A percentile compares a stretch with the other conserved stretches of the same genome.
Conservation (phyloP, 2,113 vertebrate species). For the Hystrix cristata region DNA sequence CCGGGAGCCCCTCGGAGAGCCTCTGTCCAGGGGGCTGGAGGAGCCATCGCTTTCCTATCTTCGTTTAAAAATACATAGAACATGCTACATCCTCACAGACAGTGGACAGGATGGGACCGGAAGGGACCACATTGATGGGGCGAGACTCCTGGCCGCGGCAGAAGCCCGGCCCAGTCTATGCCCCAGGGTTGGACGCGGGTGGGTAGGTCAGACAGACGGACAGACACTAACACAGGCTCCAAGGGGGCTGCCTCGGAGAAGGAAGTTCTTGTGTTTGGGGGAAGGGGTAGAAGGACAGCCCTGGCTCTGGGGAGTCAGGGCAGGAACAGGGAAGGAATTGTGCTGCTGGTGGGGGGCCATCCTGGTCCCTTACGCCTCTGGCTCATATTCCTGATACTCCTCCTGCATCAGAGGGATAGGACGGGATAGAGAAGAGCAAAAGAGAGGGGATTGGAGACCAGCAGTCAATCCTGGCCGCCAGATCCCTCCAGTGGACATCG, state of each 20-base stretch:
- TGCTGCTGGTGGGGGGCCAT: constrained; percentile 96
- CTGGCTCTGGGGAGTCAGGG: constrained; percentile 73
- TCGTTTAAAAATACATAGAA: constrained; percentile 84
- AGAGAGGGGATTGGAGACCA: constrained; percentile 47
- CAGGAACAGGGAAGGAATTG: constrained; percentile 88
- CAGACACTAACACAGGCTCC: constrained; percentile 87
- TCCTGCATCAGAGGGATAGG: constrained; percentile 87
- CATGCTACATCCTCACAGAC: constrained; percentile 83
- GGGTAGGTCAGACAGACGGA: constrained; percentile 76
- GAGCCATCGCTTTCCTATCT: constrained; percentile 70
- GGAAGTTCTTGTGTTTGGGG: constrained; percentile 89
- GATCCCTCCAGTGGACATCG: neutral
- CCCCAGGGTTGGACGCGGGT: constrained; percentile 51
- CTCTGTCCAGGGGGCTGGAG: constrained; percentile 1
- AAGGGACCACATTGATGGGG: neutral
- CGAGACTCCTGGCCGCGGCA: constrained; percentile 50
- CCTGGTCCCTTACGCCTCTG: constrained; percentile 95
- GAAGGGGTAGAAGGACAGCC: constrained; percentile 73
- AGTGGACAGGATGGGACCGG: constrained; percentile 55
- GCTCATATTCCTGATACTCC: constrained; percentile 98
- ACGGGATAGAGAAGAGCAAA: constrained; percentile 71
- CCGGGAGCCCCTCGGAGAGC: constrained; percentile 25
- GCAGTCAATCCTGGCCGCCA: neutral
- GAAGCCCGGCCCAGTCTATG: neutral
- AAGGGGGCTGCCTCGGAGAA: constrained; percentile 85